These are phyloP conservation scores for Nematolebias whitei DNA, from an alignment of 2,113 vertebrate genomes.

Conservation along the genomic window DNA sequence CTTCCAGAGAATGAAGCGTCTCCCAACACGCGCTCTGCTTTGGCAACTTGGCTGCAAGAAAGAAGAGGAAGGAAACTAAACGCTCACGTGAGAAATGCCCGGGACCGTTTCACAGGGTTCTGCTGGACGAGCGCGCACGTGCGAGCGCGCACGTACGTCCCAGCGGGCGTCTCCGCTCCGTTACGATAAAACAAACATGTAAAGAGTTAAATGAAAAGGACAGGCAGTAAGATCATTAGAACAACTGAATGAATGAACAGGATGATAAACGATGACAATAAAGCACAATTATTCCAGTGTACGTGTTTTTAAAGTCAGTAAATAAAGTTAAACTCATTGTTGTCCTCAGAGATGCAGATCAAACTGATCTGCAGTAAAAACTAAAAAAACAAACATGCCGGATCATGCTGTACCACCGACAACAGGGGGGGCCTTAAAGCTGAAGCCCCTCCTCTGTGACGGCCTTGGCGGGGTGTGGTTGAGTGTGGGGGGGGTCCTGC, in stretches of 20 bases:
- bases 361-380: conserved; percentile 52
- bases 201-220: conserved; percentile 62
- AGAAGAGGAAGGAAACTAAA: conserved; percentile 23
- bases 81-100: conserved; percentile 35
- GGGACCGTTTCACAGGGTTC: conserved; percentile 64
- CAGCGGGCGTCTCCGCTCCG: conserved; percentile 56
- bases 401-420: conserved; percentile 59
- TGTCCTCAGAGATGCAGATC: conserved; percentile 68
- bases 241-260: conserved; percentile 49
- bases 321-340: conserved; percentile 28
- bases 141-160: conserved; percentile 21
- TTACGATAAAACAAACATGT: conserved; percentile 54
- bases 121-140: conserved; percentile 15
- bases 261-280: conserved; percentile 64
- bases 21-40: conserved; percentile 41
- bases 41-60: conserved; percentile 58
- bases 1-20: conserved; percentile 22
- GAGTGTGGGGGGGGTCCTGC: not conserved
- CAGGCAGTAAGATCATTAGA: conserved; percentile 67
- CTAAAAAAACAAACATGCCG: conserved; percentile 57
- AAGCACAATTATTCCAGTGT: conserved; percentile 84
- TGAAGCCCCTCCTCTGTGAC: conserved; percentile 1
- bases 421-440: not conserved
- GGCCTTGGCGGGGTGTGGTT: not conserved
- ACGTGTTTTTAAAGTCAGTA: conserved; percentile 75